Evolutionary conservation across 1,140 invertebrate genomes (phyloP), one percentile per base, ranked within the genome.

Genomic region (Metopolophium dirhodum): DNA sequence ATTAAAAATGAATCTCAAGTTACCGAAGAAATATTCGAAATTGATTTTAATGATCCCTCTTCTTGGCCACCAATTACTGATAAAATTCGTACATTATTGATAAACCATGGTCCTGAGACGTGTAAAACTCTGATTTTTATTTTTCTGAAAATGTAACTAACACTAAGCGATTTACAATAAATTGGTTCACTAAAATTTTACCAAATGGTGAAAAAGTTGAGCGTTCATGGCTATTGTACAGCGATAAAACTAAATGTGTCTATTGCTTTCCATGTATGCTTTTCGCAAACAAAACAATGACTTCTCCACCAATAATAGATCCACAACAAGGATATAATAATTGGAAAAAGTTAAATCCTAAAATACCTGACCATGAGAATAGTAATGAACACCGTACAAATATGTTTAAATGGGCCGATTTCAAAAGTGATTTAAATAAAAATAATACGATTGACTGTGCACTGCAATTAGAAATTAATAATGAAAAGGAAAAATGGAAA

Each of bases 21-120:
- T 86, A 47, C 22, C 14, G 22, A 86, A 47, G 23, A 86, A 45
- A 45, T 45, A 45, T 47, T 86, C 6, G 22, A 26, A 86, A 86
- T 86, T 86, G 41, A 86, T 86, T 86, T 86, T 86, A 86, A 86
- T 45, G 83, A 86, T 86, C 83, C 41, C 37, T 47, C 83, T 86
- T 86, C 41, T 45, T 85, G 83, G 83, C 83, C 83, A 85, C 83
- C 83, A 45, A 85, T 85, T 85, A 45, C 23, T 85, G 83, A 30
- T 45, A 85, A 85, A 85, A 85, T 85, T 45, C 83, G 83, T 85
- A 45, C 83, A 85, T 85, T 85, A 37, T 37, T 37, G 37, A 37
- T 37, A 37, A 37, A 37, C 2, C 37, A 37, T 37, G 37, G 37
- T 37, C 37, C 37, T 2, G 37, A 37, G 2, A 37, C 37, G 37